Base-by-base conservation (phyloP, 2,113 vertebrate species). In the Daphoenositta chrysoptera region DNA sequence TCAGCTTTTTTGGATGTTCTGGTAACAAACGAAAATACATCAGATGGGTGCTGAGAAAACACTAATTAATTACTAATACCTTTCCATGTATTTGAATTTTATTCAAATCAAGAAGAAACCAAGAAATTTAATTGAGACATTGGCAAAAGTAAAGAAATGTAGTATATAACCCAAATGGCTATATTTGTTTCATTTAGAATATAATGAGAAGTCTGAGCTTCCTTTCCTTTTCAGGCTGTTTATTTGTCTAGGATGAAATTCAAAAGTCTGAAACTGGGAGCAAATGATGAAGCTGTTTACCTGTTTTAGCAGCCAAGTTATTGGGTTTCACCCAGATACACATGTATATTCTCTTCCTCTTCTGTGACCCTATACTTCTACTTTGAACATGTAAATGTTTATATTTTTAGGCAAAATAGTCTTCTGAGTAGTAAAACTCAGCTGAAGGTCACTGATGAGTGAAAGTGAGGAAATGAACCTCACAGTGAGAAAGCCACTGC, bases 401-500 rank as follows among this genome's bases (percentile, higher is more conserved):
- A 39, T 21, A 37, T 68, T 93, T 89, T 86, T 45, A 81, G 44
- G 56, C 56, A 65, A 57, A 82, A 65, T 56, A 45, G 58, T 40
- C 58, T 50, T n/a, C 27, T 4, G 7, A 66, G 58, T 24, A n/a
- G 37, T 47, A 77, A 66, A 87, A 57, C 77, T 70, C 47, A 65
- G 48, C 51, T 78, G 77, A 69, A 82, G 61, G 42, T 70, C 68
- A 21, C 45, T 2, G 26, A 16, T 28, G 12, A 53, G 39, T 50
- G 53, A 37, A 66, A 58, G 66, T 20, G 26, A 64, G 28, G 42
- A 33, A n/a, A n/a, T 5, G 24, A 44, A 4, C 24, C 11, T 71
- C 50, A 15, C 0, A 5, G 58, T 44, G 47, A 68, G 33, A 54
- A 9, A 13, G n/a, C 31, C 1, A 1, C 1, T 39, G 45, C 54